Conservation (phyloP, 2,888 invertebrate genomes). For the Macrophya alboannulata region DNA sequence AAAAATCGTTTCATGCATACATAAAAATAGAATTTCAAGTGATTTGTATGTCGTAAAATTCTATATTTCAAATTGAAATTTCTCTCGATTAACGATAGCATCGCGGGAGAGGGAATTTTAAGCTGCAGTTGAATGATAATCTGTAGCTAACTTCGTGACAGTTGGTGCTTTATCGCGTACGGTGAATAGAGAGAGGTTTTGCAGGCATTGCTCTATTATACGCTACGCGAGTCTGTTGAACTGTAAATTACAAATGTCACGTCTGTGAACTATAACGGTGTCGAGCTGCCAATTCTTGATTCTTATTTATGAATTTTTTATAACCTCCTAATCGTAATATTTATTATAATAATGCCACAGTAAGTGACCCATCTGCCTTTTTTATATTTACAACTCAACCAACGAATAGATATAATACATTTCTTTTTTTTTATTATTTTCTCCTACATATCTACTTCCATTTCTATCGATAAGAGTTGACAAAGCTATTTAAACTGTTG, state of each 20-base stretch:
- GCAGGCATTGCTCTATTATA: constrained; percentile 9
- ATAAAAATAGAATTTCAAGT: not conserved
- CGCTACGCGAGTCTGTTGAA: constrained; percentile 55
- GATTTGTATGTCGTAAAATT: not conserved
- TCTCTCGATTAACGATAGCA: constrained; percentile 15
- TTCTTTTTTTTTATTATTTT: not conserved
- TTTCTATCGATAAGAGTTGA: constrained; percentile 12
- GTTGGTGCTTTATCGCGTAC: constrained; percentile 40
- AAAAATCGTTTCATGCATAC: not conserved
- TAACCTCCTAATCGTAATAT: constrained; percentile 61
- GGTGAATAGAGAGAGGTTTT: constrained; percentile 6
- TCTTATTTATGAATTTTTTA: constrained; percentile 64
- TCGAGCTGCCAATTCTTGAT: constrained; percentile 58
- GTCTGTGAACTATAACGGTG: constrained; percentile 64
- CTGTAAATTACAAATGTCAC: constrained; percentile 64
- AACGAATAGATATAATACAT: not conserved
- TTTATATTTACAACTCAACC: not conserved
- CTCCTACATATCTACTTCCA: not conserved
- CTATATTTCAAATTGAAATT: constrained; percentile 6
- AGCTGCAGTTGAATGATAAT: not conserved
- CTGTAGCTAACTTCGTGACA: constrained; percentile 33
- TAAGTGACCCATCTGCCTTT: constrained; percentile 59
- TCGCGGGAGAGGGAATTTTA: not conserved
- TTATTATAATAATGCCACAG: constrained; percentile 67
- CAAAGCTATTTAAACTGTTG: constrained; percentile 2